These are phyloP conservation scores for Oncorhynchus mykiss DNA, from an alignment of 2,113 vertebrate species.

Conservation along the genomic window DNA sequence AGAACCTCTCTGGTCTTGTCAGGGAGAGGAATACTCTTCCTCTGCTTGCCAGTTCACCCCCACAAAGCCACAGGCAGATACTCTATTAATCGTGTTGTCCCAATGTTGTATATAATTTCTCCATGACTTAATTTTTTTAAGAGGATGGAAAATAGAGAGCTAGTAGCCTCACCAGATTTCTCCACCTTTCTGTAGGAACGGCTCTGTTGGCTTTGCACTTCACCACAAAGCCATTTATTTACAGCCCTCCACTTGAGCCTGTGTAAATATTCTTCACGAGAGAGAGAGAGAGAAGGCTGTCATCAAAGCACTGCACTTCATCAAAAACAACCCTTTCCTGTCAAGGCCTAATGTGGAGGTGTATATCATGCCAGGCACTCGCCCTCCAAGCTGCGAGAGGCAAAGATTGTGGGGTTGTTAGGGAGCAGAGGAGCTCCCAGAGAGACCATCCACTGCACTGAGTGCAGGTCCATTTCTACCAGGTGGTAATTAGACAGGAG, in stretches of 20 bases:
- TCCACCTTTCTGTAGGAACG: background rate
- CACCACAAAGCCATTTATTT: slow-evolving; percentile 62
- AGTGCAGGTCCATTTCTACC: slow-evolving; percentile 20
- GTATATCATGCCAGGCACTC: slow-evolving; percentile 61
- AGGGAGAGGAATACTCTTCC: background rate
- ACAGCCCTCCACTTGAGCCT: slow-evolving; percentile 55
- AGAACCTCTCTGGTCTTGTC: background rate
- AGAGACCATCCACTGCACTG: slow-evolving; percentile 35
- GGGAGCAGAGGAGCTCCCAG: slow-evolving; percentile 36
- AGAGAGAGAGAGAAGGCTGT: slow-evolving; percentile 54
- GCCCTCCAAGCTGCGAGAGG: slow-evolving; percentile 17
- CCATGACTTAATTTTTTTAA: slow-evolving; percentile 19
- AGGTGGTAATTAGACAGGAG: background rate
- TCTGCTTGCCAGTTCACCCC: background rate
- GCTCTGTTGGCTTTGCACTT: slow-evolving; percentile 47
- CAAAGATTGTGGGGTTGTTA: slow-evolving; percentile 41
- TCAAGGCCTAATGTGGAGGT: slow-evolving; percentile 68
- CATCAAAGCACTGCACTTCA: slow-evolving; percentile 63
- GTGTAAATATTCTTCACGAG: slow-evolving; percentile 73
- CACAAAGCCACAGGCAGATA: background rate
- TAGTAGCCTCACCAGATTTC: background rate
- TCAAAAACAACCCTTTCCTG: slow-evolving; percentile 70
- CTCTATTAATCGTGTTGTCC: slow-evolving; percentile 12
- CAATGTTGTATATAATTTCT: slow-evolving; percentile 37
- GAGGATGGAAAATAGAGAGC: slow-evolving; percentile 11